phyloP scores from a whole-genome alignment of 2,113 vertebrate species.

The Eolophus roseicapilla region DNA sequence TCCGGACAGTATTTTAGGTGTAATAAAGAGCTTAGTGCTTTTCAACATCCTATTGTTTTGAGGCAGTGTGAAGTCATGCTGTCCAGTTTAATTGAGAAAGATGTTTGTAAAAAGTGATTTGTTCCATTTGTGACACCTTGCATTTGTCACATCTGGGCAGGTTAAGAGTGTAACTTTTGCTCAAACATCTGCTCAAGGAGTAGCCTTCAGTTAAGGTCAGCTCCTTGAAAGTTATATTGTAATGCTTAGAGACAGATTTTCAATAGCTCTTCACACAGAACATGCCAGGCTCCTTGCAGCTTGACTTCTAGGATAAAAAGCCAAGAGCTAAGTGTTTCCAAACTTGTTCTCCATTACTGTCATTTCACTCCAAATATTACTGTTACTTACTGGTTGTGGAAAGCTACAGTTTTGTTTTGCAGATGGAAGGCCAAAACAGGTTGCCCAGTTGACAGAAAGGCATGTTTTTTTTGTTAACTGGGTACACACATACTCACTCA shows the following conservation, averaged over 20 bases:
- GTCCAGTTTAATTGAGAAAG: background rate
- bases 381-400: background rate
- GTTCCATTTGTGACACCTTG: background rate
- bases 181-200: background rate
- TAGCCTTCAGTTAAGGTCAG: background rate
- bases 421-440: background rate
- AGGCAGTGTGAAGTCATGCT: background rate
- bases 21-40: background rate
- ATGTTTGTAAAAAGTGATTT: constrained; percentile 4
- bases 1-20: constrained; percentile 13
- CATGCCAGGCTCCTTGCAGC: background rate
- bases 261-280: background rate
- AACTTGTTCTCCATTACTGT: background rate
- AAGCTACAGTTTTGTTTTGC: background rate
- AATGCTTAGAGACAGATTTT: background rate
- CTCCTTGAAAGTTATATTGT: background rate
- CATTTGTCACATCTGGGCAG: background rate
- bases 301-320: background rate
- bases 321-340: background rate
- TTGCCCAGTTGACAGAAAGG: background rate
- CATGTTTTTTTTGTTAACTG: background rate
- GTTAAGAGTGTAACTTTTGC: background rate
- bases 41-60: constrained; percentile 27
- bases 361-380: background rate
- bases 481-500: rapidly evolving